Evolutionary conservation across 2,113 vertebrate genomes (phyloP), one percentile per base, ranked within the genome.

Genomic region (Ceuthmochares aereus): DNA sequence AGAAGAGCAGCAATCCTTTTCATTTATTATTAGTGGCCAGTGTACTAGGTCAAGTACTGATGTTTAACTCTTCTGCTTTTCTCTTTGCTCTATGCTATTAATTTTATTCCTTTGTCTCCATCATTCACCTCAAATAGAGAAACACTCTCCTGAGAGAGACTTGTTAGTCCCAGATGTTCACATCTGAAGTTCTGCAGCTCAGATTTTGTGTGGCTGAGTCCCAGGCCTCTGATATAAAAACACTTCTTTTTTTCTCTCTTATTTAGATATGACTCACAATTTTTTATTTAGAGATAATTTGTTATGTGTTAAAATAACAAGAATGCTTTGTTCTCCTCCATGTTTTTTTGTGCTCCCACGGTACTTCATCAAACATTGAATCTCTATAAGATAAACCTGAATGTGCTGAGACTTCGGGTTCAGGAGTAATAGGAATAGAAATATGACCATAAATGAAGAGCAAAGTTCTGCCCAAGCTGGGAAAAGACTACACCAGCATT

Each of bases 391-490:
- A 74, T 54, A 63, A 83, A 77, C 30, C 23, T 80, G 76, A 93
- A 95, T 91, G 60, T 67, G 26, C 18, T 84, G 55, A 74, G 36
- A 55, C n/a, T 89, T 93, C 60, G 20, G 43, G 20, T 36, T 79
- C 22, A 73, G 43, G 17, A 84, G 5, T 54, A 77, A n/a, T 20
- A 87, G 52, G 29, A 75, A 88, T 47, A 74, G 63, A 26, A 66
- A 42, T 26, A 45, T 43, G 8, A 7, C 47, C 18, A 16, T 68
- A 92, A 79, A 91, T 18, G 42, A 85, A 94, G 36, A 94, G 62
- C 8, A 73, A 26, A 63, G 5, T 16, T 63, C 67, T 72, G 42
- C 47, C 56, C 4, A 6, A 69, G 72, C 25, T 70, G 88, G 90
- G 42, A 64, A 92, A 86, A 87, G 77, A 43, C 26, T 27, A 43